Conservation (phyloP, 30 jellyfish, hydroid and myxozoan genomes). For the Hydra vulgaris region DNA sequence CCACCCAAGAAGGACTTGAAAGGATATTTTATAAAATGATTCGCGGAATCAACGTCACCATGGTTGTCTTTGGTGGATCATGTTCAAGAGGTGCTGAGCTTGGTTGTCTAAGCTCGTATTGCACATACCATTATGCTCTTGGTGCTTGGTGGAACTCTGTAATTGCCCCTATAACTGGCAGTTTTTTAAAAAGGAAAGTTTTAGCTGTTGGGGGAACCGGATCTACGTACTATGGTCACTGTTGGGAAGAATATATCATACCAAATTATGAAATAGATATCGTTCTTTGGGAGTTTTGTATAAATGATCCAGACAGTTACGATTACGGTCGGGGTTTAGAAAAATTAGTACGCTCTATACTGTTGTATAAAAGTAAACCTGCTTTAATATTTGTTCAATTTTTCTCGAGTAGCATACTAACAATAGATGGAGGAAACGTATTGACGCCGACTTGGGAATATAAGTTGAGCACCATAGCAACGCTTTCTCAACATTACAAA, state of each 20-base stretch:
- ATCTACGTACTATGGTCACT: slow-evolving; percentile 16
- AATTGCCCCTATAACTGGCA: slow-evolving; percentile 30
- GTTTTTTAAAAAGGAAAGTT: slow-evolving; percentile 26
- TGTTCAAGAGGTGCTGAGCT: slow-evolving; percentile 37
- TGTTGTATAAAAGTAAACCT: slow-evolving; percentile 7
- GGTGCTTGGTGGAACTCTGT: slow-evolving; percentile 28
- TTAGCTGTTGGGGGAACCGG: slow-evolving; percentile 46
- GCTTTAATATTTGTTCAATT: slow-evolving; percentile 12
- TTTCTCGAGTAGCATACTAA: neutral
- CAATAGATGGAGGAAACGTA: neutral
- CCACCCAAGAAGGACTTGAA: slow-evolving; percentile 12
- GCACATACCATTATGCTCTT: slow-evolving; percentile 29
- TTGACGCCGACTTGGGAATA: neutral
- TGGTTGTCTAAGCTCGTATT: slow-evolving; percentile 13
- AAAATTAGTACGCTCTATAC: slow-evolving; percentile 23
- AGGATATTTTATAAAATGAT: slow-evolving; percentile 12
- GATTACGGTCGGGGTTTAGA: slow-evolving; percentile 22
- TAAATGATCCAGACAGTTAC: slow-evolving; percentile 17
- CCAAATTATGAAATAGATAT: slow-evolving; percentile 13
- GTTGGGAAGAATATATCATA: slow-evolving; percentile 29
- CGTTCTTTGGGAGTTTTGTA: slow-evolving; percentile 22
- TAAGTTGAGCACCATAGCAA: neutral
- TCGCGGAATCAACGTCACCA: slow-evolving; percentile 8
- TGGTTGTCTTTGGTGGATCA: slow-evolving; percentile 40
- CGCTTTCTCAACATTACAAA: neutral